Conservation (phyloP, 2,113 vertebrate genomes). For the Trochalopteron elliotii region DNA sequence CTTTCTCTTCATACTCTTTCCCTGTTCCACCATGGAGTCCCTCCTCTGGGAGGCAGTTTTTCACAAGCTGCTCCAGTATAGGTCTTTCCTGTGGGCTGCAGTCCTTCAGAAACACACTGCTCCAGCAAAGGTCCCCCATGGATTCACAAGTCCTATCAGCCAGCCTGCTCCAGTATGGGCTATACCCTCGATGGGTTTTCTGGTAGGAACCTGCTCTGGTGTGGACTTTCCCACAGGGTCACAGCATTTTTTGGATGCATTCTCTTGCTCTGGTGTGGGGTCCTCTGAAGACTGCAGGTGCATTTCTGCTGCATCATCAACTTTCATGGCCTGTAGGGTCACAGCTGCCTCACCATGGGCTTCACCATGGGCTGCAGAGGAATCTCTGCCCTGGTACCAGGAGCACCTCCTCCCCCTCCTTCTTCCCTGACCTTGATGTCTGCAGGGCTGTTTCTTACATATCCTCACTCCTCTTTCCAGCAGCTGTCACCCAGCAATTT, state of each 20-base stretch:
- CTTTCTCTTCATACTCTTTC: not conserved
- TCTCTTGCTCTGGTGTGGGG: too few relatives aligned
- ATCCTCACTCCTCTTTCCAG: not conserved
- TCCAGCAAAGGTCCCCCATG: rapidly evolving
- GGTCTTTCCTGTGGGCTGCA: not conserved
- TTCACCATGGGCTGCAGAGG: rapidly evolving
- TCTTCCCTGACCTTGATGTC: not conserved
- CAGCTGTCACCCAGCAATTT: not conserved
- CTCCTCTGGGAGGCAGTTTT: not conserved
- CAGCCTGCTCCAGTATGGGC: not conserved
- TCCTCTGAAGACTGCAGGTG: not conserved
- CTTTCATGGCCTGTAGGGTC: not conserved
- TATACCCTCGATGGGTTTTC: not conserved
- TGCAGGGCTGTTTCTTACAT: not conserved
- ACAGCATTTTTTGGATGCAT: not conserved
- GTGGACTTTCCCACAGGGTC: not conserved
- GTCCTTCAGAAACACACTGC: not conserved
- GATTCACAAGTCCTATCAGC: not conserved
- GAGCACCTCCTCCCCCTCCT: not conserved
- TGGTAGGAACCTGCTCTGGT: not conserved
- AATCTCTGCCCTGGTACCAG: not conserved
- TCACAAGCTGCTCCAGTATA: not conserved
- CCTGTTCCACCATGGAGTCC: not conserved
- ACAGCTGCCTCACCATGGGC: not conserved
- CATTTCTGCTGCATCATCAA: not conserved